Conservation (phyloP, 2,797 vertebrate species). For the Notolepis coatsorum region DNA sequence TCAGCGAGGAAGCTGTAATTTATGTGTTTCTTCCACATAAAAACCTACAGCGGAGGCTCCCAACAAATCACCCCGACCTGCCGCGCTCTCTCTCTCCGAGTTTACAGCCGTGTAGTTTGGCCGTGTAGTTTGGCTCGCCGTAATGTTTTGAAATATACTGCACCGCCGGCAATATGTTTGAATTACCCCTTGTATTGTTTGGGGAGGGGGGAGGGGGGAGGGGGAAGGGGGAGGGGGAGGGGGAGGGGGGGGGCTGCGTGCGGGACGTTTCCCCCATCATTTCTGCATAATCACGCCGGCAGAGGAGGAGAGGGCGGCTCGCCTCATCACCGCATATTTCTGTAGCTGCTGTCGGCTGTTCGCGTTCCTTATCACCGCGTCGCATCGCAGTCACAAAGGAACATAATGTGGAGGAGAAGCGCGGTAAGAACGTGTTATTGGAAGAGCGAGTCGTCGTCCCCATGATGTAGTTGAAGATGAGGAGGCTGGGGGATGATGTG, state of each 20-base stretch:
- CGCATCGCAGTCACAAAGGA: constrained; percentile 49
- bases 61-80: constrained; percentile 64
- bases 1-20: constrained; percentile 47
- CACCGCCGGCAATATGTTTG: constrained; percentile 58
- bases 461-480: no score
- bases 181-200: constrained; percentile 63
- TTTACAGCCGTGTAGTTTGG: constrained; percentile 52
- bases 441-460: no score
- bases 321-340: constrained; percentile 57
- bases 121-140: constrained; percentile 54
- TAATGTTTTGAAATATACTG: constrained; percentile 67
- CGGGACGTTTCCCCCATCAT: no score
- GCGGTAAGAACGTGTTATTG: no score
- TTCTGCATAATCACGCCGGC: constrained; percentile 66
- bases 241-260: constrained; percentile 30
- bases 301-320: constrained; percentile 31
- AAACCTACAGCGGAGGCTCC: constrained; percentile 38
- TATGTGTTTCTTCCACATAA: constrained; percentile 61
- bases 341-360: constrained; percentile 37
- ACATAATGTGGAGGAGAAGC: no score
- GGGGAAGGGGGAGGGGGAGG: constrained; percentile 45
- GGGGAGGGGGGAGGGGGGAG: constrained; percentile 42
- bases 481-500: no score
- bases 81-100: constrained; percentile 43
- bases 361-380: constrained; percentile 55